Evolutionary conservation across 2,797 vertebrate species (phyloP), one percentile per base, ranked within the genome.

Genomic region (Rhinatrema bivittatum): DNA sequence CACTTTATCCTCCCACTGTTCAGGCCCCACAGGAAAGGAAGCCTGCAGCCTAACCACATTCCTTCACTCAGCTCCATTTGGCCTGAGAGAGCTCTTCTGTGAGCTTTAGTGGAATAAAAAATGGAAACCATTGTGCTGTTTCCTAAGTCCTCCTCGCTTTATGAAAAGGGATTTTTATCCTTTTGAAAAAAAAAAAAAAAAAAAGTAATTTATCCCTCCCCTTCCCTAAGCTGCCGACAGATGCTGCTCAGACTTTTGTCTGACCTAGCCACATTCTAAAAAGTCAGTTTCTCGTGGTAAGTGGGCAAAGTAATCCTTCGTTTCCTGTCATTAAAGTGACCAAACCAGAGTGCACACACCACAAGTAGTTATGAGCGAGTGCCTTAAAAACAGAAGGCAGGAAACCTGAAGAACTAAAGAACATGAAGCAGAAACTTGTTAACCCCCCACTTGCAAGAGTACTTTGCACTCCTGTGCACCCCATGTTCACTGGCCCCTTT

Each of bases 251-350:
- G 43, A 31, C 41, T 66, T 53, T 56, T 40, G 30, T 46, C 44
- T 53, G 52, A 63, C 53, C 31, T 36, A 2, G 0, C n/a, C 0
- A 6, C 42, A 35, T 46, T 52, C 58, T 40, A 15, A 7, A 29
- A 46, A 42, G 60, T 61, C 40, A 52, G 53, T 51, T 76, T n/a
- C n/a, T 74, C 61, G 54, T 39, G 56, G 46, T 50, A 31, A 62
- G 56, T 52, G 40, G 64, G 55, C 60, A 52, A 70, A 65, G 50
- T 75, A 77, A 69, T 61, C 58, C 68, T 65, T 65, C 54, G 67
- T 68, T 83, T 87, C 76, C 79, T 75, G 72, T 73, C 72, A 69
- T 75, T 75, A 75, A 68, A 53, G 37, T 40, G 24, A 36, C 50
- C 47, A 39, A 36, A 29, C 39, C 48, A 31, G 33, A 45, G 39